Conservation (phyloP, 2,888 invertebrate species). For the Heliconius sara region DNA sequence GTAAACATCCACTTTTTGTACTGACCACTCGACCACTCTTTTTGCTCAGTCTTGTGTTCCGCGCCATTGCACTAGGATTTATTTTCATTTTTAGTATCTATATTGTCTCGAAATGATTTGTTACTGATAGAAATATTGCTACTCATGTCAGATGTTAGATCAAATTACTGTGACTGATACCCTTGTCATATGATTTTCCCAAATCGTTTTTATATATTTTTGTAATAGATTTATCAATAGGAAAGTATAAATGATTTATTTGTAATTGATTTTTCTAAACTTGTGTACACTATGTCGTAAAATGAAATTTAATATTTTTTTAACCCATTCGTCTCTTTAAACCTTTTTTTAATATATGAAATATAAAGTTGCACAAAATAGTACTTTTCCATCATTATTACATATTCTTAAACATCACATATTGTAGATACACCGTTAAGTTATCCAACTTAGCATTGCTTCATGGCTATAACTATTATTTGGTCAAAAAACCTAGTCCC, state of each 20-base stretch:
- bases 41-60: slow-evolving; percentile 50
- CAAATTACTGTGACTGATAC: background rate
- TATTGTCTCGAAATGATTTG: slow-evolving; percentile 37
- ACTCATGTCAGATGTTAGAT: slow-evolving; percentile 14
- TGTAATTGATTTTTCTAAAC: background rate
- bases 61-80: slow-evolving; percentile 47
- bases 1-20: slow-evolving; percentile 50
- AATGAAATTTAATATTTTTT: background rate
- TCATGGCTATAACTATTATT: slow-evolving; percentile 35
- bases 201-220: background rate
- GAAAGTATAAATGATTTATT: background rate
- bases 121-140: slow-evolving; percentile 2
- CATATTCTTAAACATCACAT: background rate
- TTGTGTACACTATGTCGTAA: background rate
- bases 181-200: background rate
- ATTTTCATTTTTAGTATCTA: slow-evolving; percentile 41
- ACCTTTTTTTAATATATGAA: background rate
- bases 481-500: slow-evolving; percentile 45
- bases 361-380: background rate
- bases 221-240: background rate
- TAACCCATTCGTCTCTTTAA: background rate
- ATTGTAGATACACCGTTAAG: slow-evolving; percentile 5
- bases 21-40: slow-evolving; percentile 50
- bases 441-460: slow-evolving; percentile 17
- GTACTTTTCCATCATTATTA: background rate